Conservation (phyloP, 2,113 vertebrate genomes). For the Camelus dromedarius region DNA sequence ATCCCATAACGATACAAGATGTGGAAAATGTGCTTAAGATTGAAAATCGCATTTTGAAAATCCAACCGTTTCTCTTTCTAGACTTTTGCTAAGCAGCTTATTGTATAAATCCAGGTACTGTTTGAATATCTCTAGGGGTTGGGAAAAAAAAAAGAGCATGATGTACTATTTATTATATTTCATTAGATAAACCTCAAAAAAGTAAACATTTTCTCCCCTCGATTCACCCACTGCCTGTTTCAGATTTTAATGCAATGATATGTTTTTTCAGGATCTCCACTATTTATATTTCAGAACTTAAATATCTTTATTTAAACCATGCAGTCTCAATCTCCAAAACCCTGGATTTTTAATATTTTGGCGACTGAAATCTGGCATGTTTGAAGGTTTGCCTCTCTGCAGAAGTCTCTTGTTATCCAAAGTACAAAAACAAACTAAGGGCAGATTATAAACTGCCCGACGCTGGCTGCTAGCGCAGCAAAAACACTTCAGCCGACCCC, state of each 20-base stretch:
- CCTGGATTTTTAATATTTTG: slow-evolving; percentile 79
- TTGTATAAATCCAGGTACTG: slow-evolving; percentile 69
- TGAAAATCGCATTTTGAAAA: slow-evolving; percentile 77
- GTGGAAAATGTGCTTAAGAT: slow-evolving; percentile 79
- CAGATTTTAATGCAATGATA: slow-evolving; percentile 72
- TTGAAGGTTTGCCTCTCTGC: slow-evolving; percentile 70
- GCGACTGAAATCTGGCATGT: slow-evolving; percentile 70
- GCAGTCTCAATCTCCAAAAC: slow-evolving; percentile 45
- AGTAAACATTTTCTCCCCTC: slow-evolving; percentile 83
- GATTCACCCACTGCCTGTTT: slow-evolving; percentile 69
- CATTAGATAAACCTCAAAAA: slow-evolving; percentile 83
- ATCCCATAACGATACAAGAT: slow-evolving; percentile 71
- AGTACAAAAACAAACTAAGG: slow-evolving; percentile 73
- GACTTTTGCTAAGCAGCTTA: slow-evolving; percentile 60
- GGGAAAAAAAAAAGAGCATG: neutral
- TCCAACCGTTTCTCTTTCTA: slow-evolving; percentile 55
- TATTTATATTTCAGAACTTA: slow-evolving; percentile 78
- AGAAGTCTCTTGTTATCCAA: slow-evolving; percentile 82
- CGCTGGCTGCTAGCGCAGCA: slow-evolving; percentile 77
- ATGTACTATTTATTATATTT: slow-evolving; percentile 79
- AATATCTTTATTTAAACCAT: slow-evolving; percentile 81
- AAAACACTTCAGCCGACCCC: slow-evolving; percentile 67
- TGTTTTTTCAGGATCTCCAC: slow-evolving; percentile 75
- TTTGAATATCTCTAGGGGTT: slow-evolving; percentile 54
- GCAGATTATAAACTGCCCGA: slow-evolving; percentile 80